These are phyloP conservation scores for Amphiprion ocellaris DNA, from an alignment of 2,113 vertebrate genomes.

Conservation along the genomic window DNA sequence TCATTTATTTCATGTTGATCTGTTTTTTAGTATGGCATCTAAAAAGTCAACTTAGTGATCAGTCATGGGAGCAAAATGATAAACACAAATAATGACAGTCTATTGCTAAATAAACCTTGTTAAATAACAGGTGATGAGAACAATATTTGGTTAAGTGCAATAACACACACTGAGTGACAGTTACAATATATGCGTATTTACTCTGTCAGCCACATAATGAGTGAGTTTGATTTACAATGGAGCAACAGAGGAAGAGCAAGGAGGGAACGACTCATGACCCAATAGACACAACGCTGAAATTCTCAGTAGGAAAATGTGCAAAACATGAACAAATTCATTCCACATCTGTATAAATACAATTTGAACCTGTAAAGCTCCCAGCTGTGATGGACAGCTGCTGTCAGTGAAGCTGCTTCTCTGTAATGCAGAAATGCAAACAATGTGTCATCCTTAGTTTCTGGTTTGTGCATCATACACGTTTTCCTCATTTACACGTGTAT, in stretches of 20 bases:
- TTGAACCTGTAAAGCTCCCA: constrained; percentile 37
- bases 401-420: background rate
- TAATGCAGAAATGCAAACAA: constrained; percentile 23
- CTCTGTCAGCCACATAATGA: background rate
- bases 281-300: no score
- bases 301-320: constrained; percentile 1
- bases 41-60: no score
- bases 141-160: no score
- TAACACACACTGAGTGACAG: no score
- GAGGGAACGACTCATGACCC: background rate
- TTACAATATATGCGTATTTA: no score
- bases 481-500: background rate
- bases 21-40: no score
- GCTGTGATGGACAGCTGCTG: constrained; percentile 45
- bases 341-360: constrained; percentile 8
- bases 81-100: background rate
- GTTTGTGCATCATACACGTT: background rate
- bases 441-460: constrained; percentile 22
- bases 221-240: background rate
- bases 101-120: background rate
- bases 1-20: no score
- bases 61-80: background rate
- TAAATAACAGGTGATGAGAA: background rate
- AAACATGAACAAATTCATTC: background rate
- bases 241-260: constrained; percentile 10